Evolutionary conservation across 2,797 vertebrate genomes (phyloP), one percentile per base, ranked within the genome.

Genomic region (Peromyscus eremicus): DNA sequence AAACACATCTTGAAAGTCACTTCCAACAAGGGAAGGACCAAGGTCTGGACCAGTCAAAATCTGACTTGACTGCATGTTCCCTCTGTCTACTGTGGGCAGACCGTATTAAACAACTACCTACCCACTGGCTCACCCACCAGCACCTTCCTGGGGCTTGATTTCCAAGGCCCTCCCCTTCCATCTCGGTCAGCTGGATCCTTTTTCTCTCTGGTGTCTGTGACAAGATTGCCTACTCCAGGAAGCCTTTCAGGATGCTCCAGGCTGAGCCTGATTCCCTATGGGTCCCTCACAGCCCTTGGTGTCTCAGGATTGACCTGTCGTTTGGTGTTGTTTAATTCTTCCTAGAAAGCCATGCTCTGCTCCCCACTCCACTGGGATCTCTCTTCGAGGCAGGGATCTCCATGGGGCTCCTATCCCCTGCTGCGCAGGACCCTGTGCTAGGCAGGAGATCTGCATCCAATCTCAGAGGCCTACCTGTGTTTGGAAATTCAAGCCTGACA

Each of bases 401-500:
- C 49, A 21, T 8, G 13, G 21, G 21, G 88, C 27, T 81, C 27
- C 25, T 52, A 60, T 29, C 32, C n/a, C 12, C 37, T 55, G 37
- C 64, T 29, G 6, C 23, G 57, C 71, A 76, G 55, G 40, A 46
- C 34, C 27, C 4, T 4, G 64, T 76, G 70, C 1, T 57, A 73
- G 46, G 2, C 43, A 52, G 60, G 32, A 79, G 97, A 68, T 71
- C 70, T 49, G 79, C 82, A 0, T 37, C 92, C 96, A 95, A 21
- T 97, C 77, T 98, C 75, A 92, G 68, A 27, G 87, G 64, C 16
- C 32, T 88, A 92, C 75, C 23, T 75, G 84, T 97, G 97, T 98
- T 98, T 98, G 98, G 98, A 98, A 98, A 98, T 86, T 70, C 57
- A 94, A 98, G 94, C 95, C 97, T 96, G 97, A 66, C 94, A 98